Percentiles rank a stretch among this genome's conserved stretches.
These are phyloP conservation scores for Biston betularia DNA, from an alignment of 2,888 invertebrate species.

Conservation along the genomic window DNA sequence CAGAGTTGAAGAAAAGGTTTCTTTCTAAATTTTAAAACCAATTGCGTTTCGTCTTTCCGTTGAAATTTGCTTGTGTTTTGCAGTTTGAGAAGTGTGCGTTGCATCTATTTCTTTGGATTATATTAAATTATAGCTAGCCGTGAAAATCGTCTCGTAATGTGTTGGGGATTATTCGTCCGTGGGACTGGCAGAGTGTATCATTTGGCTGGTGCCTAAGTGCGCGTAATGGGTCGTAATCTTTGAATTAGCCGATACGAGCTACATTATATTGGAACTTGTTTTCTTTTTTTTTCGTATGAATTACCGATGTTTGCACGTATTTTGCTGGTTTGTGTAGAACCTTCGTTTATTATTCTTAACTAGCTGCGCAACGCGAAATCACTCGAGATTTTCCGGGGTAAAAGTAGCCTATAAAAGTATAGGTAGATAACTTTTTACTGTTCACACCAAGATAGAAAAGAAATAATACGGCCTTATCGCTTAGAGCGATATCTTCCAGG, in stretches of 20 bases:
- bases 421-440: no score
- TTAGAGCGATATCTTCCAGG: no score
- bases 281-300: constrained; percentile 59
- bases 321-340: constrained; percentile 31
- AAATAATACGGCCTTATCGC: no score
- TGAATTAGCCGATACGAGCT: constrained; percentile 72
- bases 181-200: constrained; percentile 80
- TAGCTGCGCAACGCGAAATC: neutral
- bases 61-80: constrained; percentile 51
- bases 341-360: neutral
- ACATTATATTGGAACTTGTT: constrained; percentile 77
- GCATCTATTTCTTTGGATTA: constrained; percentile 85
- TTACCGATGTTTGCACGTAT: constrained; percentile 30
- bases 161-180: constrained; percentile 80
- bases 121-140: constrained; percentile 86
- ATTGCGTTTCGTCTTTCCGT: constrained; percentile 43
- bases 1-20: constrained; percentile 27
- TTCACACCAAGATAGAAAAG: no score
- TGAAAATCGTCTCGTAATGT: constrained; percentile 85
- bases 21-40: constrained; percentile 30
- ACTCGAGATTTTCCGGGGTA: no score
- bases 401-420: no score
- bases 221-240: constrained; percentile 78
- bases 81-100: constrained; percentile 60
- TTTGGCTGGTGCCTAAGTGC: constrained; percentile 76